Percentiles rank a stretch among this genome's conserved stretches.
These are phyloP conservation scores for Euplexia lucipara DNA, from an alignment of 2,888 invertebrate species.

Conservation along the genomic window DNA sequence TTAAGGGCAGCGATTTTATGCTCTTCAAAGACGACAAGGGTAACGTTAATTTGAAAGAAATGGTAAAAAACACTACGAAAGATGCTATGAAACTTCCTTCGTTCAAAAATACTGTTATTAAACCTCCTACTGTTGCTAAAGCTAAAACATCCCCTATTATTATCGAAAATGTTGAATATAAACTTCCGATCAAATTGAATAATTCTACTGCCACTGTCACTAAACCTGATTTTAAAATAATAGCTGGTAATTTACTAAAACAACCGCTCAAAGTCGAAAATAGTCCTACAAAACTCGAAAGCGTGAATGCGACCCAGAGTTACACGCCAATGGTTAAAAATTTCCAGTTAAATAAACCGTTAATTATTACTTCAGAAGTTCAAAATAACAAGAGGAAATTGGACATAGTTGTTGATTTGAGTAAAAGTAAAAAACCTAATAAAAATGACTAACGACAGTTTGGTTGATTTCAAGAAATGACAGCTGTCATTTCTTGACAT, in stretches of 20 bases:
- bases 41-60: constrained; percentile 56
- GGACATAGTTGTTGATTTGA: constrained; percentile 21
- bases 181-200: not conserved
- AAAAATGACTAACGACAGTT: constrained; percentile 13
- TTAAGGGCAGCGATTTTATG: constrained; percentile 68
- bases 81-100: not conserved
- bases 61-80: not conserved
- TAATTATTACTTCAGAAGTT: constrained; percentile 35
- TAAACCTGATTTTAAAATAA: not conserved
- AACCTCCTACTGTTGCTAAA: not conserved
- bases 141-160: constrained; percentile 19
- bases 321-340: constrained; percentile 25
- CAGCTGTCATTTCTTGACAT: constrained; percentile 23
- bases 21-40: constrained; percentile 71
- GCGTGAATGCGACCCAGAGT: not conserved
- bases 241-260: not conserved
- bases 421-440: constrained; percentile 17
- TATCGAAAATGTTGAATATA: constrained; percentile 31
- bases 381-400: constrained; percentile 52
- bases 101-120: not conserved
- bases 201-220: not conserved
- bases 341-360: constrained; percentile 49
- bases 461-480: constrained; percentile 5
- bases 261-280: not conserved
- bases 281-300: not conserved